Evolutionary conservation across 2,113 vertebrate species (phyloP).

Genomic region (Aythya baeri): DNA sequence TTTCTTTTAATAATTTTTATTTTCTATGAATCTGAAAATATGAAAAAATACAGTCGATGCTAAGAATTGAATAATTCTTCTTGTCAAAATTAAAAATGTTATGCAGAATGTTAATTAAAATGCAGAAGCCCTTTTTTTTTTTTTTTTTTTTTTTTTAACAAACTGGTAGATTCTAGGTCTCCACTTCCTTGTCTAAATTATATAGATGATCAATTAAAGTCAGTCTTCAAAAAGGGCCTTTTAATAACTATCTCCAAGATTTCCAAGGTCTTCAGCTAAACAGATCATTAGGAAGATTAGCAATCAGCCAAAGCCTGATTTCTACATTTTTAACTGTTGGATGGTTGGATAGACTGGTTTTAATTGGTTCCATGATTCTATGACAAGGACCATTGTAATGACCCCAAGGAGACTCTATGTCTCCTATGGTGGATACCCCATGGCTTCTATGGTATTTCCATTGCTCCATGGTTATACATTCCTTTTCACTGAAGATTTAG

Average conservation of each 20-base stretch:
- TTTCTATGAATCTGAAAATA: neutral
- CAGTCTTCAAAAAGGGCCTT: neutral
- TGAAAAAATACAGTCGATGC: neutral
- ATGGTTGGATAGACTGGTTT: neutral
- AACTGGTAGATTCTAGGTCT: neutral
- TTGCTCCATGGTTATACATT: neutral
- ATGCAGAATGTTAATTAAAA: neutral
- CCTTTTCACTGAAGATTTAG: neutral
- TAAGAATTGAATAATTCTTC: neutral
- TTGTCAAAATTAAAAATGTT: neutral
- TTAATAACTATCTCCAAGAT: neutral
- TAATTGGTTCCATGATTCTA: neutral
- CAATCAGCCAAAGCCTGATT: neutral
- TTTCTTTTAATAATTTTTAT: neutral
- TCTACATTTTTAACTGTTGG: neutral
- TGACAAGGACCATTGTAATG: too few species aligned
- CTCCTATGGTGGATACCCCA: fast-evolving
- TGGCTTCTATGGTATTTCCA: neutral
- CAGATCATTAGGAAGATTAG: neutral
- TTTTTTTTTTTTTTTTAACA: neutral
- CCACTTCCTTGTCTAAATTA: neutral
- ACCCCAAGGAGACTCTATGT: neutral
- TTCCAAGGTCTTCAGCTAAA: neutral
- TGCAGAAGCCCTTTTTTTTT: fast-evolving
- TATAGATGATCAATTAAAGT: neutral